Conservation (phyloP, 2,797 vertebrate genomes). For the Tenualosa thibaudeaui region DNA sequence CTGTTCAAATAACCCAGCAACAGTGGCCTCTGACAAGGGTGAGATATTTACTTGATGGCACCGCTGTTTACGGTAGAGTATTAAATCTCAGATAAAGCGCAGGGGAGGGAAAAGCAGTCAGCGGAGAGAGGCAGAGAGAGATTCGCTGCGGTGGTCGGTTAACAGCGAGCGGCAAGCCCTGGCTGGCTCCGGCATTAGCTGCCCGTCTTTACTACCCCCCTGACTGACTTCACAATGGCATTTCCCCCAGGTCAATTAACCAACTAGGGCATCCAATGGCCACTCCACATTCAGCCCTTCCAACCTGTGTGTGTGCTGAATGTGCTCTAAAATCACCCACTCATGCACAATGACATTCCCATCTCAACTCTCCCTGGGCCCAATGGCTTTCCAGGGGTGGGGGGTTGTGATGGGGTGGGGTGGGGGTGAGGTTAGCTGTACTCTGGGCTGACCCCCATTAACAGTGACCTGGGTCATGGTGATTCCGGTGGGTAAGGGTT, state of each 20-base stretch:
- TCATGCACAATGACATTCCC: constrained; percentile 17
- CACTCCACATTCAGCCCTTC: neutral
- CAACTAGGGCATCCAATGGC: constrained; percentile 19
- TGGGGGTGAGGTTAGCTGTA: neutral
- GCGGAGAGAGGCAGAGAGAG: neutral
- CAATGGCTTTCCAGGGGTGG: neutral
- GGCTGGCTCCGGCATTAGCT: neutral
- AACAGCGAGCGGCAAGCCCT: neutral
- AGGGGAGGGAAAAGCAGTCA: neutral
- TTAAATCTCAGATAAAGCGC: neutral
- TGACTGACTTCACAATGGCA: neutral
- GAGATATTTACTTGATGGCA: neutral
- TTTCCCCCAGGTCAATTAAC: constrained; percentile 6
- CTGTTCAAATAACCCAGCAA: neutral
- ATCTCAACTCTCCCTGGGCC: neutral
- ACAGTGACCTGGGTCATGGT: constrained; percentile 17
- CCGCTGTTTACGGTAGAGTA: neutral
- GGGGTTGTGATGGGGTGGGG: neutral
- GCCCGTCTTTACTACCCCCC: neutral
- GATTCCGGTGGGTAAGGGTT: neutral
- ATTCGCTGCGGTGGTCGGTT: neutral
- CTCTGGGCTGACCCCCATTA: neutral
- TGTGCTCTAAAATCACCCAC: neutral
- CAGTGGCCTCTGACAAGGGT: neutral
- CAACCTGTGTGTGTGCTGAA: neutral